Base-by-base conservation (phyloP, 2,113 vertebrate genomes). In the Romanogobio albipinnatus region DNA sequence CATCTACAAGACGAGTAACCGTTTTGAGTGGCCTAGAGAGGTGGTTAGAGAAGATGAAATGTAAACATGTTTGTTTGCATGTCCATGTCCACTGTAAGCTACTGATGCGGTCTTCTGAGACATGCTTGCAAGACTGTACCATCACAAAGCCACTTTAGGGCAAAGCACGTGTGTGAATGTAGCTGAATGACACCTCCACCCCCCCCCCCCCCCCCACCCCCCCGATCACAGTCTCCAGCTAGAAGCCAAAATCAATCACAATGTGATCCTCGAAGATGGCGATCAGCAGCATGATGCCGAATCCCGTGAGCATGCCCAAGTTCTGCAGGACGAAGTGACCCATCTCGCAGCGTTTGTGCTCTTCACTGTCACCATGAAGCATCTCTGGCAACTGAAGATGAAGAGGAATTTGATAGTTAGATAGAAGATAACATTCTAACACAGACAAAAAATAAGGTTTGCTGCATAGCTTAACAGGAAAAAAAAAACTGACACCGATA, bases 251-350 rank as follows among this genome's bases (percentile, higher is more conserved):
- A 89, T 99, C 94, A 49, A 99, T 91, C 89, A 98, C 96, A 51
- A 99, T 97, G 88, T 95, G 96, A 86, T 99, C 97, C 93, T 99
- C 98, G 8, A 96, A 99, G 90, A 99, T 97, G 90, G 98, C 98
- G 82, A 99, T 99, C 89, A 99, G 95, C 92, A 99, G 94, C 98
- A 99, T 99, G 93, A 98, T 96, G 93, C 90, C 93, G 86, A 99
- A 99, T 9, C 98, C 98, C 56, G 96, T 95, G 51, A 99, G 93
- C 91, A 99, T 76, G 74, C 98, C 98, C 47, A 98, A 77, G 82
- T 99, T 99, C 95, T 99, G 98, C 62, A 99, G 96, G 83, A 97
- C 45, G 85, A 99, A 99, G 82, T 98, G 97, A 13, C 97, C 97
- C 84, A 98, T 91, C 0, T 97, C 96, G 91, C 97, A 97, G 58